phyloP scores from a whole-genome alignment of 2,113 vertebrate species.

The Synodontis membranacea region DNA sequence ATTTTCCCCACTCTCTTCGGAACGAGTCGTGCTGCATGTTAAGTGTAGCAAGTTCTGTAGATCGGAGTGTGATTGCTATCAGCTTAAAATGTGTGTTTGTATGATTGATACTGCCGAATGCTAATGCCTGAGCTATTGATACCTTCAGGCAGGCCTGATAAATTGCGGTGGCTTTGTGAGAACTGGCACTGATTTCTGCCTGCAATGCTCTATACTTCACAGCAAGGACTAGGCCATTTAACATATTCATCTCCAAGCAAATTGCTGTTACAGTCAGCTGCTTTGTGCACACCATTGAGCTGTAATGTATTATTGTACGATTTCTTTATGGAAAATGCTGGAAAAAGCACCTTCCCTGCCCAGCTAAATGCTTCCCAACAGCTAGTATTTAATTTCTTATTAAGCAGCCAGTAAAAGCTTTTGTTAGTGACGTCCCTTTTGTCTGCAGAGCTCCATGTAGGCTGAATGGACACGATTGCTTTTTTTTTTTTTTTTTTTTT shows the following conservation, averaged over 20 bases:
- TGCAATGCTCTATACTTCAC: slow-evolving; percentile 17
- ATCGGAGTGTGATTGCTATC: background rate
- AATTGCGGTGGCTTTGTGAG: slow-evolving; percentile 9
- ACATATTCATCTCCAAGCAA: slow-evolving; percentile 47
- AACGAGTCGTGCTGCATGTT: background rate
- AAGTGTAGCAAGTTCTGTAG: slow-evolving; percentile 5
- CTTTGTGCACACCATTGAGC: slow-evolving; percentile 38
- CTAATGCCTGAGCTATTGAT: slow-evolving; percentile 38
- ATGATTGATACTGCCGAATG: slow-evolving; percentile 20
- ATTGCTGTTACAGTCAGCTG: slow-evolving; percentile 41
- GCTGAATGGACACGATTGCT: slow-evolving; percentile 25
- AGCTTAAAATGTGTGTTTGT: slow-evolving; percentile 21
- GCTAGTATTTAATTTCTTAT: slow-evolving; percentile 45
- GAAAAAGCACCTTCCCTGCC: slow-evolving; percentile 14
- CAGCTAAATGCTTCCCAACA: slow-evolving; percentile 35
- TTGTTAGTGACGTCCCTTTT: slow-evolving; percentile 36
- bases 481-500: slow-evolving; percentile 44
- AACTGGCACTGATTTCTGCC: slow-evolving; percentile 30
- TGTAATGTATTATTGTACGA: slow-evolving; percentile 36
- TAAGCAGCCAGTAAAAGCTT: slow-evolving; percentile 43
- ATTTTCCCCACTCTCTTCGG: background rate
- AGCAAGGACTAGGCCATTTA: slow-evolving; percentile 32
- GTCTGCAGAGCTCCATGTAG: slow-evolving; percentile 5
- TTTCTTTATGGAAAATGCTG: slow-evolving; percentile 25
- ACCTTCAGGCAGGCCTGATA: slow-evolving; percentile 29